Evolutionary conservation across 2,888 invertebrate genomes (phyloP).

Genomic region (Diarsia brunnea): DNA sequence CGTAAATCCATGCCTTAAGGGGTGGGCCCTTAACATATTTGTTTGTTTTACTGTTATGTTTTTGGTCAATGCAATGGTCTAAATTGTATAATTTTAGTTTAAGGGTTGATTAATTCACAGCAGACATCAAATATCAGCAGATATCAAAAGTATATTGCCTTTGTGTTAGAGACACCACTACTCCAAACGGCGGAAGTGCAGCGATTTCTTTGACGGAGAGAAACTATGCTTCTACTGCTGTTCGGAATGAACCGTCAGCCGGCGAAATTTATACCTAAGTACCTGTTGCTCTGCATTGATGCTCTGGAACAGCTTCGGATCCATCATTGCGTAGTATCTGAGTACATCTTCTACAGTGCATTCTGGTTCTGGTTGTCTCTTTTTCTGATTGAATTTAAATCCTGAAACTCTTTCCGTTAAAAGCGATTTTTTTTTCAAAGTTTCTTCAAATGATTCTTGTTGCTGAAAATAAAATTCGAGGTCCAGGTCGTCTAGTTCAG

Average conservation of each 20-base stretch:
- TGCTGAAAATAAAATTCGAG: not conserved
- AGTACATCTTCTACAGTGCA: slow-evolving; percentile 60
- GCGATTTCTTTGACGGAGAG: not conserved
- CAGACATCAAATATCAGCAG: too few species aligned
- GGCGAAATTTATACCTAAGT: not conserved
- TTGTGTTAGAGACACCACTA: not conserved
- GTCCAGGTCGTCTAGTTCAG: not conserved
- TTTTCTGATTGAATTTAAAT: slow-evolving; percentile 70
- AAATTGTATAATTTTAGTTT: too few species aligned
- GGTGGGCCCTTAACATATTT: too few species aligned
- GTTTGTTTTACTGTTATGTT: too few species aligned
- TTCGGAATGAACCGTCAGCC: not conserved
- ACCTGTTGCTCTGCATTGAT: slow-evolving; percentile 59
- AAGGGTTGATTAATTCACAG: too few species aligned
- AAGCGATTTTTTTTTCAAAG: slow-evolving; percentile 70
- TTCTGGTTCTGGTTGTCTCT: slow-evolving; percentile 38
- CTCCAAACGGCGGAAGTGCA: not conserved
- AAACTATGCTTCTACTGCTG: not conserved
- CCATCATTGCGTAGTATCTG: slow-evolving; percentile 74
- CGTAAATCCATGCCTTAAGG: too few species aligned
- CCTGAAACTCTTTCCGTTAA: slow-evolving; percentile 77
- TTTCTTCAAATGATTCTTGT: slow-evolving; percentile 2
- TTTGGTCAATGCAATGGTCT: too few species aligned
- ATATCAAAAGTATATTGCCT: too few species aligned
- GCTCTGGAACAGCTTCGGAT: slow-evolving; percentile 39